Percentiles rank a stretch among this genome's conserved stretches.
Conservation (phyloP, 2,888 invertebrate species). For the Drosophila silvestris region DNA sequence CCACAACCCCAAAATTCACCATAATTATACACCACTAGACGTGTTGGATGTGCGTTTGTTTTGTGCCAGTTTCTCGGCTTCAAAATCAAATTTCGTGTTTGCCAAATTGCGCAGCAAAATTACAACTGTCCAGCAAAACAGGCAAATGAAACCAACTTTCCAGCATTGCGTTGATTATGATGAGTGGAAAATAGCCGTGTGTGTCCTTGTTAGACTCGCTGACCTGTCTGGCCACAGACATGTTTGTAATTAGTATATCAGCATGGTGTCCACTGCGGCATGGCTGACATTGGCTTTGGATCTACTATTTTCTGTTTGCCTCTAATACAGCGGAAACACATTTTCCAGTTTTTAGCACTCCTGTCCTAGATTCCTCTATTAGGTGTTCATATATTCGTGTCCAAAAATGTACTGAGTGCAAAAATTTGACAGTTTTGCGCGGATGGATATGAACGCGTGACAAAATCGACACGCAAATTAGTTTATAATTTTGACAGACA, state of each 20-base stretch:
- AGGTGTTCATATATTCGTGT: not conserved
- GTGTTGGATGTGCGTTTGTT: conserved; percentile 10
- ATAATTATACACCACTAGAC: conserved; percentile 45
- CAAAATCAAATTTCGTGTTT: conserved; percentile 68
- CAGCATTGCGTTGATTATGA: conserved; percentile 34
- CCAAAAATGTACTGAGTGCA: conserved; percentile 7
- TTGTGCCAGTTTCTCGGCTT: conserved; percentile 24
- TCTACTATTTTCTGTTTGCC: conserved; percentile 20
- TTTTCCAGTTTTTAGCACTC: conserved; percentile 8
- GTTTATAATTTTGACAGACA: conserved; percentile 49
- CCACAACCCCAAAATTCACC: conserved; percentile 27
- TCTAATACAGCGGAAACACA: conserved; percentile 40
- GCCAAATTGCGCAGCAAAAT: conserved; percentile 38
- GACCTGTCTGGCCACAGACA: conserved; percentile 55
- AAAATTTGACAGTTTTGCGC: conserved; percentile 24
- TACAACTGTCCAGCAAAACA: conserved; percentile 40
- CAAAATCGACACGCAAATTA: conserved; percentile 64
- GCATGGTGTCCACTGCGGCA: conserved; percentile 21
- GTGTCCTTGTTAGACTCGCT: conserved; percentile 21
- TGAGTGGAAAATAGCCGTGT: conserved; percentile 21
- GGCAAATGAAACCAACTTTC: conserved; percentile 28
- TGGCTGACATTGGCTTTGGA: conserved; percentile 47
- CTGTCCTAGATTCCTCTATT: not conserved
- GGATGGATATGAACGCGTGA: conserved; percentile 34
- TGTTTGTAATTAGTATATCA: conserved; percentile 73